Evolutionary conservation across 2,797 vertebrate species (phyloP).

Genomic region (Pristis pectinata): DNA sequence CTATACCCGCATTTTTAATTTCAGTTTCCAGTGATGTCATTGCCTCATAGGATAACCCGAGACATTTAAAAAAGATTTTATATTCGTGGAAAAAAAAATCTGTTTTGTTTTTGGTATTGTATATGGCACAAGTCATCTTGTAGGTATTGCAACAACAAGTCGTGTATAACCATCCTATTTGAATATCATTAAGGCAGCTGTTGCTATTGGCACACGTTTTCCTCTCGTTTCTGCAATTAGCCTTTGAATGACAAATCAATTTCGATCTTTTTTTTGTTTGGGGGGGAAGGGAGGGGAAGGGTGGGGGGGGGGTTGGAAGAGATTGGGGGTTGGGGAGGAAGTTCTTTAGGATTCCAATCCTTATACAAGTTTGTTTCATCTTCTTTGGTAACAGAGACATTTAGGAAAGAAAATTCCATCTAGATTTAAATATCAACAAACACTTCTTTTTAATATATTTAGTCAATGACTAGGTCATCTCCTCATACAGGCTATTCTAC

Average conservation of each 20-base stretch:
- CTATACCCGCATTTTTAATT: slow-evolving; percentile 79
- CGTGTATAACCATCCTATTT: slow-evolving; percentile 64
- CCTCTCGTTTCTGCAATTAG: slow-evolving; percentile 57
- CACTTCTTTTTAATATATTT: slow-evolving; percentile 33
- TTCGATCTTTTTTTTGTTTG: neutral
- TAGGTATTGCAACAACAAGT: slow-evolving; percentile 54
- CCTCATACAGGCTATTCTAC: slow-evolving; percentile 35
- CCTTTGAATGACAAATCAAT: slow-evolving; percentile 46
- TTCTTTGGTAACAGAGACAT: slow-evolving; percentile 53
- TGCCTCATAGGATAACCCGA: slow-evolving; percentile 21
- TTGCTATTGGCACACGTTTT: slow-evolving; percentile 79
- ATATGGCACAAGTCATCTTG: slow-evolving; percentile 66
- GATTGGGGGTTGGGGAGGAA: neutral
- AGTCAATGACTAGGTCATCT: slow-evolving; percentile 35
- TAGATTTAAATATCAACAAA: slow-evolving; percentile 38
- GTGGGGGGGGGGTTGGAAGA: neutral
- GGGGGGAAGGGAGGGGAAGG: slow-evolving; percentile 21
- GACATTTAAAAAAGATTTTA: slow-evolving; percentile 44
- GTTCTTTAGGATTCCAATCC: slow-evolving; percentile 17
- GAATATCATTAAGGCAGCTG: slow-evolving; percentile 87
- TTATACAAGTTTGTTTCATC: slow-evolving; percentile 41
- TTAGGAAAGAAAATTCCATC: slow-evolving; percentile 37
- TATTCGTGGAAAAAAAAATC: slow-evolving; percentile 48
- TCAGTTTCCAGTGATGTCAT: slow-evolving; percentile 26
- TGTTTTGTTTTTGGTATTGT: slow-evolving; percentile 49